Conservation (phyloP, 2,797 vertebrate genomes). For the Amblyopsis hoosieri region DNA sequence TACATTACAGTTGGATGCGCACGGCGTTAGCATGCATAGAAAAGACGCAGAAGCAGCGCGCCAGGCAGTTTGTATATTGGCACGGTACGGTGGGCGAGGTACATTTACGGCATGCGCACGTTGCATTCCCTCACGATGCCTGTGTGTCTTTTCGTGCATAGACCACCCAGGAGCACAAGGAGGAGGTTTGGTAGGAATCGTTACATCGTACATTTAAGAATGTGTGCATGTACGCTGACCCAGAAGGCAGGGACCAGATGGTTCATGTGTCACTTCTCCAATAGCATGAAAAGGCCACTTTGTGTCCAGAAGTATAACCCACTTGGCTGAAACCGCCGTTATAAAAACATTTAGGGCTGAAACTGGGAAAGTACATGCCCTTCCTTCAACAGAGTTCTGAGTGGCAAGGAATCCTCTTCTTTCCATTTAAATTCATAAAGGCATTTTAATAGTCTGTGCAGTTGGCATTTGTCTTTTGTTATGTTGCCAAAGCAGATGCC, state of each 20-base stretch:
- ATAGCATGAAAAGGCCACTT: background rate
- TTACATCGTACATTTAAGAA: conserved; percentile 1
- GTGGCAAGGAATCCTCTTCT: too few species aligned
- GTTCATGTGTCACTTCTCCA: background rate
- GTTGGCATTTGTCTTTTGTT: too few species aligned
- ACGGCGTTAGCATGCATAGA: conserved; percentile 44
- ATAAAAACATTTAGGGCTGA: background rate
- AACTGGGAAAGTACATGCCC: too few species aligned
- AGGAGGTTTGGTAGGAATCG: conserved; percentile 6
- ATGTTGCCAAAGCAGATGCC: too few species aligned
- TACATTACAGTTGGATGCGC: conserved; percentile 36
- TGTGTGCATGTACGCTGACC: conserved; percentile 28
- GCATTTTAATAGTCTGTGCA: too few species aligned
- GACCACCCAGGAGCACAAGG: conserved; percentile 14
- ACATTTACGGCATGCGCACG: background rate
- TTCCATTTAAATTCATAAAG: too few species aligned
- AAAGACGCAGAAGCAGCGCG: conserved; percentile 28
- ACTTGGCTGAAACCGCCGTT: background rate
- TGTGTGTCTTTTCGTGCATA: conserved; percentile 12
- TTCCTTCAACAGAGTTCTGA: too few species aligned
- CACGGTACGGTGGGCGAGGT: background rate
- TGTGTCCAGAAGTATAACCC: background rate
- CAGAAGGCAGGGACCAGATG: background rate
- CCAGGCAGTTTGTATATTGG: conserved; percentile 34
- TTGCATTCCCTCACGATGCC: conserved; percentile 27